phyloP scores from a whole-genome alignment of 2,113 vertebrate genomes.

The Elgaria multicarinata region DNA sequence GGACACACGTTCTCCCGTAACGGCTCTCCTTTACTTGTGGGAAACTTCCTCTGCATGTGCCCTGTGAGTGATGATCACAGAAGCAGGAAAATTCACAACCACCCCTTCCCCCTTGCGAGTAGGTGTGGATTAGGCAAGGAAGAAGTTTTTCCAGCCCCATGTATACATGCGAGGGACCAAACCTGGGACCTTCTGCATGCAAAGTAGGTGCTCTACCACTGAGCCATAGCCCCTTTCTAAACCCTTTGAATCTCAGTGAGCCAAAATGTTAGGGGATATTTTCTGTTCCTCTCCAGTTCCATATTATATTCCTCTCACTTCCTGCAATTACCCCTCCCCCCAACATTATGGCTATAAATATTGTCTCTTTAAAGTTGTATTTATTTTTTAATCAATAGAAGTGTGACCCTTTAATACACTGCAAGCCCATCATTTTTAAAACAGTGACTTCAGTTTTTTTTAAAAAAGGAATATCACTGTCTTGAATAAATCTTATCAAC shows the following conservation, averaged over 20 bases:
- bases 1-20: no score
- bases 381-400: constrained; percentile 48
- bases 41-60: no score
- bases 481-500: constrained; percentile 63
- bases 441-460: background rate
- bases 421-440: constrained; percentile 41
- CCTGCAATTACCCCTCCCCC: constrained; percentile 11
- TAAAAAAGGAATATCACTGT: constrained; percentile 43
- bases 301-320: background rate
- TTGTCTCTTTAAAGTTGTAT: background rate
- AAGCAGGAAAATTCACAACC: no score
- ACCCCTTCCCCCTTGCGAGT: no score
- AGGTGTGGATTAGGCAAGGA: no score
- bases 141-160: no score
- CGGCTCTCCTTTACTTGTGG: no score
- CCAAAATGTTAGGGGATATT: background rate
- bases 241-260: background rate
- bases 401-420: constrained; percentile 43
- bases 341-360: constrained; percentile 12
- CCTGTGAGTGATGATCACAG: no score
- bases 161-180: no score
- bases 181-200: no score
- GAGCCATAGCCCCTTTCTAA: no score
- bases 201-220: no score
- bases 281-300: background rate